phyloP scores from a whole-genome alignment of 2,113 vertebrate species.

The Plecotus auritus region DNA sequence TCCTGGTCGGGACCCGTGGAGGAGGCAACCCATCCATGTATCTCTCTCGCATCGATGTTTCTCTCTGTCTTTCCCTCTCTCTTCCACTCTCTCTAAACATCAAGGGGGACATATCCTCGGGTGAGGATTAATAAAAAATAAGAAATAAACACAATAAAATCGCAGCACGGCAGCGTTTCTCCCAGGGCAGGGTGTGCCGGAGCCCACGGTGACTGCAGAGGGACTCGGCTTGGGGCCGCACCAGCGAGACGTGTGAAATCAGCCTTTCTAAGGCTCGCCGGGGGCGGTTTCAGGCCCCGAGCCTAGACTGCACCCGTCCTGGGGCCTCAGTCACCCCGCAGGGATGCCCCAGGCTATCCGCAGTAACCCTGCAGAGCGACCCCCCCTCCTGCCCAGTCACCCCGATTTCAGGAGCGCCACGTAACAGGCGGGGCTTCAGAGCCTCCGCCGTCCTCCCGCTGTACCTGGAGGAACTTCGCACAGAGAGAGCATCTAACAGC shows the following conservation, averaged over 20 bases:
- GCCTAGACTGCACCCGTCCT: not conserved
- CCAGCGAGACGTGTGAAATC: not conserved
- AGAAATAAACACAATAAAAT: no score
- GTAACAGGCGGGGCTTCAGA: no score
- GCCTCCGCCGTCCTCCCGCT: no score
- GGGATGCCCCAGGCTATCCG: not conserved
- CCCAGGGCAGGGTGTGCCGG: not conserved
- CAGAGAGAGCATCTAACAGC: not conserved
- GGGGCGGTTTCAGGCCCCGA: not conserved
- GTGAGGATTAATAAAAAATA: no score
- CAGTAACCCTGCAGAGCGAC: not conserved
- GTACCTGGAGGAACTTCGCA: not conserved
- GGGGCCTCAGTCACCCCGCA: not conserved
- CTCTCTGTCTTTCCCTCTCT: no score
- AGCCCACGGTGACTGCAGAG: not conserved
- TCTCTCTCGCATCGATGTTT: no score
- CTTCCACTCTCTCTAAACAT: no score
- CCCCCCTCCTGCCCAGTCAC: not conserved
- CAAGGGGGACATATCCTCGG: no score
- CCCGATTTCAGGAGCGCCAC: not conserved
- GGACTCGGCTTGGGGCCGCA: not conserved
- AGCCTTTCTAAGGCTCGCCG: not conserved
- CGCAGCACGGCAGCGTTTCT: not conserved
- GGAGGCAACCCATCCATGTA: no score
- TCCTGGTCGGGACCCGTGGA: no score